Percentiles rank a stretch among this genome's conserved stretches.
These are phyloP conservation scores for Tolmerus cingulatus DNA, from an alignment of 2,888 invertebrate genomes.

Conservation along the genomic window DNA sequence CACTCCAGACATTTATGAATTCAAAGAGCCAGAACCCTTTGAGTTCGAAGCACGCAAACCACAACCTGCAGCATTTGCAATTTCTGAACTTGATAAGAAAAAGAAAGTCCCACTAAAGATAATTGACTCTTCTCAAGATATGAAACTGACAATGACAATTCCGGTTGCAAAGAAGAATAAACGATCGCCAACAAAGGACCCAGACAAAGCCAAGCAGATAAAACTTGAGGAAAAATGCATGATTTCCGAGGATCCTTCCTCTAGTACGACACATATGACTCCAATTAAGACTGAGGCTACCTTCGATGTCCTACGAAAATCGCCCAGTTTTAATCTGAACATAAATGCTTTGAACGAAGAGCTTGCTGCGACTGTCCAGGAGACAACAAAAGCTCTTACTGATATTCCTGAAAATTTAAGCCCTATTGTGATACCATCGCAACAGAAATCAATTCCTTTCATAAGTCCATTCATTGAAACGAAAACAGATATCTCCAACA, in stretches of 20 bases:
- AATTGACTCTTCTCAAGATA: background rate
- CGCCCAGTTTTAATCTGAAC: slow-evolving; percentile 62
- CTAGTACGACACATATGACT: slow-evolving; percentile 19
- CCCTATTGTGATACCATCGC: background rate
- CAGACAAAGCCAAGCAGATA: slow-evolving; percentile 45
- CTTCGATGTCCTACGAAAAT: slow-evolving; percentile 63
- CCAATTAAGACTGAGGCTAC: slow-evolving; percentile 62
- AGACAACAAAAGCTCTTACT: slow-evolving; percentile 57
- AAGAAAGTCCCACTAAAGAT: slow-evolving; percentile 44
- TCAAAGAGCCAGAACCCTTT: slow-evolving; percentile 88
- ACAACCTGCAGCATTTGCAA: slow-evolving; percentile 1
- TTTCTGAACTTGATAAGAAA: slow-evolving; percentile 48
- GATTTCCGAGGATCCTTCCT: slow-evolving; percentile 8
- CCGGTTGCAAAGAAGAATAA: slow-evolving; percentile 37
- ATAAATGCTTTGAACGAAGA: slow-evolving; percentile 60
- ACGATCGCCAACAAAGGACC: slow-evolving; percentile 44
- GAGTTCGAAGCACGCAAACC: slow-evolving; percentile 76
- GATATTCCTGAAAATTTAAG: slow-evolving; percentile 52
- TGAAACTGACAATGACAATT: slow-evolving; percentile 13
- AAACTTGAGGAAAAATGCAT: slow-evolving; percentile 49
- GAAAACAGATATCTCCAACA: slow-evolving; percentile 53
- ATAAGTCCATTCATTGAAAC: slow-evolving; percentile 60
- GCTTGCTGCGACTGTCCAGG: slow-evolving; percentile 60
- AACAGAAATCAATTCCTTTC: slow-evolving; percentile 35
- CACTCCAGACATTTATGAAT: slow-evolving; percentile 78